Evolutionary conservation across 2,797 vertebrate species (phyloP).

Genomic region (Sternotherus odoratus): DNA sequence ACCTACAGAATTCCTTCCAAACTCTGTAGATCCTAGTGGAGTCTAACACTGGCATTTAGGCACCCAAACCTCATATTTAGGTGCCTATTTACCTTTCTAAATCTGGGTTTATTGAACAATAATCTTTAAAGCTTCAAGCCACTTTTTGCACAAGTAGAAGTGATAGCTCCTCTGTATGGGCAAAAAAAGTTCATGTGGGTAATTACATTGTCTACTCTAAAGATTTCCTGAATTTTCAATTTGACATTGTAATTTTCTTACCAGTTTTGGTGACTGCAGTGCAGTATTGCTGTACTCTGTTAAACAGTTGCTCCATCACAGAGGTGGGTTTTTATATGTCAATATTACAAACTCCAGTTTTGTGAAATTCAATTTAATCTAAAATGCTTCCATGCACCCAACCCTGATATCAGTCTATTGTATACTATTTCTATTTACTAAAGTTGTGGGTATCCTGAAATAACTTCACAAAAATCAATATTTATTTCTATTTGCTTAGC

Average conservation of each 20-base stretch:
- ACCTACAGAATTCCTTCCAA: not conserved
- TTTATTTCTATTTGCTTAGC: not conserved
- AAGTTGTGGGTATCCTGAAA: not conserved
- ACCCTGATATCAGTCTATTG: not conserved
- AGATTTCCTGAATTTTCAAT: not conserved
- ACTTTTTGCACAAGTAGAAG: not conserved
- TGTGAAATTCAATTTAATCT: not conserved
- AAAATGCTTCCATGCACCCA: not conserved
- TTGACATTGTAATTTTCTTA: constrained; percentile 7
- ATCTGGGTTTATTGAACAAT: not conserved
- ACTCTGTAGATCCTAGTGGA: not conserved
- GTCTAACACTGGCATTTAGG: not conserved
- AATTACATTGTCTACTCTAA: not conserved
- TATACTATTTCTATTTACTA: not conserved
- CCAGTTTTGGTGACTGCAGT: not conserved
- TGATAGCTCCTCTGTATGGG: not conserved
- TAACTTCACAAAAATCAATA: not conserved
- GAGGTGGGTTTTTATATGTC: not conserved
- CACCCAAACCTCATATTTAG: not conserved
- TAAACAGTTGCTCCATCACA: not conserved
- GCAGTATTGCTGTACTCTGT: not conserved
- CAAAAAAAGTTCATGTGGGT: not conserved
- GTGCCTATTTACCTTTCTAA: not conserved
- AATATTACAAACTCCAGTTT: constrained; percentile 1
- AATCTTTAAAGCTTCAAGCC: not conserved